Conservation (phyloP, 2,797 vertebrate genomes). For the Rhinophrynus dorsalis region DNA sequence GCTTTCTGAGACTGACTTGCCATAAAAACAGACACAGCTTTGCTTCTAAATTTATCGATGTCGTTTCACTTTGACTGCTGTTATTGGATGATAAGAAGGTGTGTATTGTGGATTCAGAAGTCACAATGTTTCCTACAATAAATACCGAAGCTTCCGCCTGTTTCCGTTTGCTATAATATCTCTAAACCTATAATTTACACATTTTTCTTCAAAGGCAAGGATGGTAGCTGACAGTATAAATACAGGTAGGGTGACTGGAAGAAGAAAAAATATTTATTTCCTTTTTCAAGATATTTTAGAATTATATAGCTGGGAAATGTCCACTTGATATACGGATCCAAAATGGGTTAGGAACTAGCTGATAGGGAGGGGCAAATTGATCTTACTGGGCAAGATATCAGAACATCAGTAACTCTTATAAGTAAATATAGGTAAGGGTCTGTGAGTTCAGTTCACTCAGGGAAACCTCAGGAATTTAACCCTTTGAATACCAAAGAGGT, state of each 20-base stretch:
- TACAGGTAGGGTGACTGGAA: background rate
- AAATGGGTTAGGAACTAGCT: no score
- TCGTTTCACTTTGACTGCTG: constrained; percentile 22
- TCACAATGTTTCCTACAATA: background rate
- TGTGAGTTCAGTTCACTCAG: no score
- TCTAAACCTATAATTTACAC: constrained; percentile 14
- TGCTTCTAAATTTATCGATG: constrained; percentile 12
- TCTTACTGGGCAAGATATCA: no score
- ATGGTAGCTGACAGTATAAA: background rate
- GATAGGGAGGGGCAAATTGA: no score
- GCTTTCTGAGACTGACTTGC: background rate
- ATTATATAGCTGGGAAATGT: no score
- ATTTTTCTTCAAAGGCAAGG: background rate
- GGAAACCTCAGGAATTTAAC: no score
- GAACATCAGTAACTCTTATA: no score
- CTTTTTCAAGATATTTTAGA: no score
- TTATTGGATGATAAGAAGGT: constrained; percentile 32
- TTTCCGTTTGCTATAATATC: background rate
- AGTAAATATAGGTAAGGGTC: no score
- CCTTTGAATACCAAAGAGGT: no score
- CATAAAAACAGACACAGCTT: background rate
- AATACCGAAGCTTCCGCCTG: constrained; percentile 17
- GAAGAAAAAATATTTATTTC: no score
- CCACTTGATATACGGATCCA: no score
- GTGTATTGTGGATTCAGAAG: constrained; percentile 15